Evolutionary conservation across 2,888 invertebrate genomes (phyloP).

Genomic region (Mycalesis mineus): DNA sequence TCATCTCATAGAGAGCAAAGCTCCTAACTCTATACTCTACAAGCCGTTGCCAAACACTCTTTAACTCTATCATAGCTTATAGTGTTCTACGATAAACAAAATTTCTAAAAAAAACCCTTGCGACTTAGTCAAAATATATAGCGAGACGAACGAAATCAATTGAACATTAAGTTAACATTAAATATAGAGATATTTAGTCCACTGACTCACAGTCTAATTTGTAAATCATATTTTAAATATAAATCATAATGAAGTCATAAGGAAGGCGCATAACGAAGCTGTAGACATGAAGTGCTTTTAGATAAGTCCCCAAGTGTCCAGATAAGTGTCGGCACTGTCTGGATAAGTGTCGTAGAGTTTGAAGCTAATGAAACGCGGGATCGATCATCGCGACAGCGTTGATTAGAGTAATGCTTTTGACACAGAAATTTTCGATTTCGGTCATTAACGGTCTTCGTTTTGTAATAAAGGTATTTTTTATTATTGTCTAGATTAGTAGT

Average conservation of each 20-base stretch:
- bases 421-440: neutral
- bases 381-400: constrained; percentile 10
- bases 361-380: constrained; percentile 11
- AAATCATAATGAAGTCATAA: constrained; percentile 23
- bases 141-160: too few species aligned
- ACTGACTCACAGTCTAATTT: neutral
- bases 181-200: neutral
- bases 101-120: too few species aligned
- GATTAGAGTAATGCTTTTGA: constrained; percentile 12
- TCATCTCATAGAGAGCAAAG: too few species aligned
- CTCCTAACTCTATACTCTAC: too few species aligned
- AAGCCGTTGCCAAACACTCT: too few species aligned
- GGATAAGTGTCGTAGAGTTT: constrained; percentile 6
- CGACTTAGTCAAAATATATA: too few species aligned
- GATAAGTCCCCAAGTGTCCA: constrained; percentile 12
- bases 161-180: too few species aligned
- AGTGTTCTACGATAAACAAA: too few species aligned
- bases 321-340: constrained; percentile 9
- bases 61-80: too few species aligned
- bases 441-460: too few species aligned
- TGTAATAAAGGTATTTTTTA: too few species aligned
- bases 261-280: constrained; percentile 15
- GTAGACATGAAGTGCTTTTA: constrained; percentile 6
- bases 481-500: too few species aligned
- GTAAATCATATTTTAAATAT: neutral